phyloP scores from a whole-genome alignment of 2,113 vertebrate genomes.

The Hydrochoerus hydrochaeris region DNA sequence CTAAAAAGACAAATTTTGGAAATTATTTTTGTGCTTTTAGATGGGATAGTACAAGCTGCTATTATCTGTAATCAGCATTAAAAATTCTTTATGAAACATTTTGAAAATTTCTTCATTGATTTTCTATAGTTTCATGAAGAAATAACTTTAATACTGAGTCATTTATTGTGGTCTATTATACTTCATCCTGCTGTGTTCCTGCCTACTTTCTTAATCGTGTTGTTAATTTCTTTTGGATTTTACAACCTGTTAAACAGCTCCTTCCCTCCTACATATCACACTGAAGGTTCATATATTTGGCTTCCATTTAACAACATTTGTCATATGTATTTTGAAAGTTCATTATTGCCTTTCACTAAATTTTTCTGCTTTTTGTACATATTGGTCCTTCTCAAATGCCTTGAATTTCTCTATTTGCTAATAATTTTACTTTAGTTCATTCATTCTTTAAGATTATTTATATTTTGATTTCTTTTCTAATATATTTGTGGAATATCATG shows the following conservation, averaged over 20 bases:
- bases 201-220: neutral
- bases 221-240: neutral
- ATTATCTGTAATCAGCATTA: neutral
- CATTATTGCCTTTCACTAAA: neutral
- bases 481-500: neutral
- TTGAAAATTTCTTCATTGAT: neutral
- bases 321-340: neutral
- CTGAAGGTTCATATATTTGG: neutral
- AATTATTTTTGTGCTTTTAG: neutral
- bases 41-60: neutral
- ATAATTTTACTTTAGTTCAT: neutral
- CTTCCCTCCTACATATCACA: neutral
- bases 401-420: neutral
- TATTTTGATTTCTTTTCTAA: neutral
- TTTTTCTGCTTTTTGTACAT: neutral
- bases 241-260: neutral
- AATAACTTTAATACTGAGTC: neutral
- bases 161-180: neutral
- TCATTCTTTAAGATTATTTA: neutral
- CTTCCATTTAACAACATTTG: neutral
- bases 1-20: neutral
- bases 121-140: neutral
- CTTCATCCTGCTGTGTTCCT: neutral
- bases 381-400: neutral
- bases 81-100: neutral